These are phyloP conservation scores for Dryomyza anilis DNA, from an alignment of 2,888 invertebrate species.

Conservation along the genomic window DNA sequence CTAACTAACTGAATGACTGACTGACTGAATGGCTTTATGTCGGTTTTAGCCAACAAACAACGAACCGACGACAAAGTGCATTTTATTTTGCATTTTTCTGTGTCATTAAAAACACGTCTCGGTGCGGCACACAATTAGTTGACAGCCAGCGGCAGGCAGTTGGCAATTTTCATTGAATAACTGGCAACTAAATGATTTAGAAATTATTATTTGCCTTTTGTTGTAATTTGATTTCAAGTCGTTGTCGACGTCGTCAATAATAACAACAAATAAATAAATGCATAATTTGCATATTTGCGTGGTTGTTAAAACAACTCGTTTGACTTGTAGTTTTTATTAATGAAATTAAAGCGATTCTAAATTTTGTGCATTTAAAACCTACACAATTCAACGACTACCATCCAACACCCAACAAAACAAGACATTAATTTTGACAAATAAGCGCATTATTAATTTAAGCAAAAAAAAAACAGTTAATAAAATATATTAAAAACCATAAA, in stretches of 20 bases:
- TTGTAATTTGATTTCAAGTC: too few relatives aligned
- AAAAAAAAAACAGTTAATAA: background rate
- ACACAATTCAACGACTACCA: background rate
- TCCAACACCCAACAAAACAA: background rate
- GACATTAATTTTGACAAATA: slow-evolving; percentile 12
- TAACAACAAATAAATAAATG: too few relatives aligned
- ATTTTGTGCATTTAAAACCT: background rate
- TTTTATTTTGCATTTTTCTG: slow-evolving; percentile 36
- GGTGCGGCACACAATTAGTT: slow-evolving; percentile 5
- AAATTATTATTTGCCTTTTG: too few relatives aligned
- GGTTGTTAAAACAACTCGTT: slow-evolving; percentile 31
- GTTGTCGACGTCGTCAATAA: too few relatives aligned
- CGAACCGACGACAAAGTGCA: background rate
- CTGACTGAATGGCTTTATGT: too few relatives aligned
- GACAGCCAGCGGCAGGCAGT: slow-evolving; percentile 26
- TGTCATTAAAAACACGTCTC: slow-evolving; percentile 46
- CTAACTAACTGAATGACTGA: too few relatives aligned
- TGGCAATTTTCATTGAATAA: slow-evolving; percentile 5
- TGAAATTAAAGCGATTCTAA: background rate
- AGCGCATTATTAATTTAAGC: background rate
- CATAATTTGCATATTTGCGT: slow-evolving; percentile 38
- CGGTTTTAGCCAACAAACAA: too few relatives aligned
- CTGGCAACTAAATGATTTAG: background rate
- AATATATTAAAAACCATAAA: background rate
- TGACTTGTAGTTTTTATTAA: background rate